Evolutionary conservation across 2,113 vertebrate species (phyloP).

Genomic region (Anguilla japonica): DNA sequence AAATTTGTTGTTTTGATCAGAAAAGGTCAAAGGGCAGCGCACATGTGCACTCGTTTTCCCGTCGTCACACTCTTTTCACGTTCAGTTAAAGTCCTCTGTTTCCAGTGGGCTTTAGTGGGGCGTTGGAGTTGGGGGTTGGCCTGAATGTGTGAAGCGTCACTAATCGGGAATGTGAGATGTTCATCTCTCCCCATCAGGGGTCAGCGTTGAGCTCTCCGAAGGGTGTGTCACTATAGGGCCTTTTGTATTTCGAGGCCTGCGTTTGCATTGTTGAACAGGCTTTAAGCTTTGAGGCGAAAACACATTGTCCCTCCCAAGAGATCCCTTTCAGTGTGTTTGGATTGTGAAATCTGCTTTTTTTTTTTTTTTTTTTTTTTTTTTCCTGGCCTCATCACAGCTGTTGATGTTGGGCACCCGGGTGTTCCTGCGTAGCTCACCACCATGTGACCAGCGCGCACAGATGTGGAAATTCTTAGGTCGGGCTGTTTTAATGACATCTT

Average conservation of each 20-base stretch:
- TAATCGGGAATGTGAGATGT: background rate
- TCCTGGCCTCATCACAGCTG: background rate
- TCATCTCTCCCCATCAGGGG: background rate
- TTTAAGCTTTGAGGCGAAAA: background rate
- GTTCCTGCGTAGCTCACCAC: background rate
- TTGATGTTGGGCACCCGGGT: background rate
- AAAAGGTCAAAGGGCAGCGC: background rate
- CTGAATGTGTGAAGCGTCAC: background rate
- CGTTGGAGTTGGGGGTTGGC: background rate
- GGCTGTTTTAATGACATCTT: background rate
- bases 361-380: background rate
- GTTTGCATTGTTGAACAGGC: background rate
- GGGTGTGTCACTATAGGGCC: background rate
- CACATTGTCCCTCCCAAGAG: background rate
- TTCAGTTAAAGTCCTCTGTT: background rate
- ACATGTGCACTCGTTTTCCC: background rate
- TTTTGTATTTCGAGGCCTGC: background rate
- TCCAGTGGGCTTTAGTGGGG: background rate
- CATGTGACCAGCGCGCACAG: background rate
- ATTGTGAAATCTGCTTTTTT: background rate
- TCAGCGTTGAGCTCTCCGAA: background rate
- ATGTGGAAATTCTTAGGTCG: background rate
- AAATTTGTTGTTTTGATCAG: background rate
- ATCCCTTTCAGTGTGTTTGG: background rate
- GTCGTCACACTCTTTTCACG: background rate